Evolutionary conservation across 2,888 invertebrate species (phyloP).

Genomic region (Danaus chrysippus): DNA sequence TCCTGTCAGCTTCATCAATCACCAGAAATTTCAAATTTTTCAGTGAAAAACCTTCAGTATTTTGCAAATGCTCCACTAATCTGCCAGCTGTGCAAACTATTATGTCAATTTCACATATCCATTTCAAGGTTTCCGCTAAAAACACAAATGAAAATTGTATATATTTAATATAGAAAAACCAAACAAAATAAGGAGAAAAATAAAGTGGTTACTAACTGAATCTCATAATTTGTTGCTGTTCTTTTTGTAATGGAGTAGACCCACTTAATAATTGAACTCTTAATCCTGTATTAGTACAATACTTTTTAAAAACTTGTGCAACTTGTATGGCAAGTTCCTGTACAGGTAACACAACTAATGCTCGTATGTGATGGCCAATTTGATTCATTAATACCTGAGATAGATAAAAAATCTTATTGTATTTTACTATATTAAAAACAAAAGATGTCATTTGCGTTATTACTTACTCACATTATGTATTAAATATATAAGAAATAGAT

Average conservation of each 20-base stretch:
- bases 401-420: slow-evolving; percentile 8
- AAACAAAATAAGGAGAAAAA: neutral
- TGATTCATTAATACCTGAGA: slow-evolving; percentile 80
- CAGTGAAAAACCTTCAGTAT: slow-evolving; percentile 88
- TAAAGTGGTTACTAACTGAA: slow-evolving; percentile 51
- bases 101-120: slow-evolving; percentile 86
- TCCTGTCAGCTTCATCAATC: slow-evolving; percentile 98
- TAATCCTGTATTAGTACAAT: slow-evolving; percentile 82
- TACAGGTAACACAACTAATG: slow-evolving; percentile 95
- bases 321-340: slow-evolving; percentile 95
- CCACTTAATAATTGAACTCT: slow-evolving; percentile 86
- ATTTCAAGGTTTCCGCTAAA: slow-evolving; percentile 79
- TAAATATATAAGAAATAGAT: too few relatives aligned
- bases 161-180: neutral
- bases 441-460: too few relatives aligned
- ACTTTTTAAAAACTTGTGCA: slow-evolving; percentile 87
- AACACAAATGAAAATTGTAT: slow-evolving; percentile 32
- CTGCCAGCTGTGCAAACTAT: slow-evolving; percentile 96
- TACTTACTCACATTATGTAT: too few relatives aligned
- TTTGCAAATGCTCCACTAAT: slow-evolving; percentile 93
- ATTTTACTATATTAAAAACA: too few relatives aligned
- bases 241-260: slow-evolving; percentile 81
- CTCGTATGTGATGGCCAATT: slow-evolving; percentile 84
- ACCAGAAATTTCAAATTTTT: slow-evolving; percentile 87
- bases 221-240: slow-evolving; percentile 82